Conservation (phyloP, 2,113 vertebrate species). For the Macrotus californicus region DNA sequence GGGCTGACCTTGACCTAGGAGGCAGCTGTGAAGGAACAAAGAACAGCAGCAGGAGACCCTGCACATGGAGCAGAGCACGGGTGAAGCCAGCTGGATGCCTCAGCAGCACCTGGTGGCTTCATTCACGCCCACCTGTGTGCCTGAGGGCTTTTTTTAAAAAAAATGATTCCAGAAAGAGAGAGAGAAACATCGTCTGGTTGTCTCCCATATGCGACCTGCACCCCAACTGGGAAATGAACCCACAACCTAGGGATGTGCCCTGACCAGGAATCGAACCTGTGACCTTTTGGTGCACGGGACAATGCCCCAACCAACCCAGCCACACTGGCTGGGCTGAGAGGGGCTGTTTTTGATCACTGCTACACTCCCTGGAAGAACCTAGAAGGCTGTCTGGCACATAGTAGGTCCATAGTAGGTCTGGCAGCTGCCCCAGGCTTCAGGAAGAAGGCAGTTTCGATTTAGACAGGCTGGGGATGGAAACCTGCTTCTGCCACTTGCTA, state of each 20-base stretch:
- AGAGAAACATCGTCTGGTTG: no score
- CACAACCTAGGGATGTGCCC: no score
- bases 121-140: not conserved
- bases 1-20: not conserved
- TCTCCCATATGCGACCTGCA: no score
- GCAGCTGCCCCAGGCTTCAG: fast-evolving
- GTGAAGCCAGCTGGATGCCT: not conserved
- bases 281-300: no score
- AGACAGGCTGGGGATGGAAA: not conserved
- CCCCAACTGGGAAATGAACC: no score
- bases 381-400: not conserved
- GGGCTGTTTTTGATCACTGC: no score
- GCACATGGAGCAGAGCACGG: no score
- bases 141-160: no score
- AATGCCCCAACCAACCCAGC: no score
- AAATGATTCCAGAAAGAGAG: no score
- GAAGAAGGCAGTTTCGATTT: not conserved
- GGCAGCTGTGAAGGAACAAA: not conserved
- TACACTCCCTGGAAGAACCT: not conserved
- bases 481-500: not conserved
- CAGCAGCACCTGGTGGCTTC: not conserved
- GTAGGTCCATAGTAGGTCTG: fast-evolving
- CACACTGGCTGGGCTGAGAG: no score
- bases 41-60: not conserved
- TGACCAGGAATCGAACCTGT: no score